These are phyloP conservation scores for Bicyclus anynana DNA, from an alignment of 1,140 invertebrate species.

Conservation along the genomic window DNA sequence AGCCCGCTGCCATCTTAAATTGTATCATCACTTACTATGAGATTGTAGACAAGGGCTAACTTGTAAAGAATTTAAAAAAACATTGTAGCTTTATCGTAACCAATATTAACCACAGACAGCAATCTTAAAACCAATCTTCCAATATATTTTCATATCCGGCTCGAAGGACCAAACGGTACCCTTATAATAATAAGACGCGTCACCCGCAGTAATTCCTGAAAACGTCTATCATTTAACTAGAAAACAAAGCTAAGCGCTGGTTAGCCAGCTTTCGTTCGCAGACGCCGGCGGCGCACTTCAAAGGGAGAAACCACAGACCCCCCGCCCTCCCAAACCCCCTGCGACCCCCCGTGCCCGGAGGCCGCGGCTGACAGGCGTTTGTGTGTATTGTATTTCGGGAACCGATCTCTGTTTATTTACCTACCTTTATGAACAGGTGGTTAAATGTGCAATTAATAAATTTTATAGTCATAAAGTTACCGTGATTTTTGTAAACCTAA, in stretches of 20 bases:
- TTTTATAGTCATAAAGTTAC: neutral
- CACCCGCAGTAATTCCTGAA: conserved; percentile 47
- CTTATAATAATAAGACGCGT: conserved; percentile 26
- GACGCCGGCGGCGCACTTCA: conserved; percentile 49
- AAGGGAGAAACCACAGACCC: conserved; percentile 54
- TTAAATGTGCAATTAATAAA: conserved; percentile 15
- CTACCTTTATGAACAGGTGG: conserved; percentile 22
- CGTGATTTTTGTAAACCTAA: neutral
- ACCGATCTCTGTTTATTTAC: conserved; percentile 30
- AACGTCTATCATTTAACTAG: conserved; percentile 59
- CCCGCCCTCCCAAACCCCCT: neutral
- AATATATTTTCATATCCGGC: neutral
- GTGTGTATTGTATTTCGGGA: conserved; percentile 53
- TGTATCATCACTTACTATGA: no score
- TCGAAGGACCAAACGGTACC: conserved; percentile 21
- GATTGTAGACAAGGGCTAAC: no score
- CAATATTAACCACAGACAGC: no score
- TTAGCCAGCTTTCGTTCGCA: conserved; percentile 63
- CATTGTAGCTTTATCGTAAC: no score
- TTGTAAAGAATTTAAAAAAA: no score
- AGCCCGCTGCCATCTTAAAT: no score
- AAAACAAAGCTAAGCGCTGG: conserved; percentile 66
- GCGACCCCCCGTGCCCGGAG: conserved; percentile 19
- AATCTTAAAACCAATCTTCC: no score
- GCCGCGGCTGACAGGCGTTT: conserved; percentile 33